Evolutionary conservation across 1,140 invertebrate species (phyloP).

Genomic region (Laupala kohalensis): DNA sequence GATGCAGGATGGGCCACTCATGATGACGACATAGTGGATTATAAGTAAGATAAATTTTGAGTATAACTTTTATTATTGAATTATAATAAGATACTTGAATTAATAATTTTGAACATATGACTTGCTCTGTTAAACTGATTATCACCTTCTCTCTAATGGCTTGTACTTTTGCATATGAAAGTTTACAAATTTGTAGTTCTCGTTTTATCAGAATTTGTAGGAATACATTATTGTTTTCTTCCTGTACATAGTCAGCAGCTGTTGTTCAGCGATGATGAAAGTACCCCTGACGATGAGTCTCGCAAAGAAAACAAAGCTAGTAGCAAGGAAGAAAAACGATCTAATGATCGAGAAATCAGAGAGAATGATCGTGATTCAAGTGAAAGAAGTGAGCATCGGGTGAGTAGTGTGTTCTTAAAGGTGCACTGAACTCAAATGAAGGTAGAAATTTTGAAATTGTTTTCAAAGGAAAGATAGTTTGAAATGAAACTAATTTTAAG

Average conservation of each 20-base stretch:
- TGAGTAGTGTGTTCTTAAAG: background rate
- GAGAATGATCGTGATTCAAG: background rate
- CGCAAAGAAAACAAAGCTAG: conserved; percentile 5
- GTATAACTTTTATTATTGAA: background rate
- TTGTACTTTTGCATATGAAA: no score
- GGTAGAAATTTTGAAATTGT: no score
- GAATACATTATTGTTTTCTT: conserved; percentile 9
- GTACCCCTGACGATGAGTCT: conserved; percentile 12
- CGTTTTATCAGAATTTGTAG: no score
- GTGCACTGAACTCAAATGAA: no score
- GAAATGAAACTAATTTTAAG: no score
- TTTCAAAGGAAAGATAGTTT: no score
- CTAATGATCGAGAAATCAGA: conserved; percentile 4
- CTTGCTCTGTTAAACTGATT: background rate
- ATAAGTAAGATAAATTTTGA: conserved; percentile 55
- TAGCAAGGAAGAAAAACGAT: conserved; percentile 9
- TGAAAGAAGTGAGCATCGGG: background rate
- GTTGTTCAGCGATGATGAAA: conserved; percentile 85
- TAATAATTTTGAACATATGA: background rate
- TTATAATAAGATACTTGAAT: background rate
- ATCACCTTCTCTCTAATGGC: background rate
- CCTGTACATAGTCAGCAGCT: conserved; percentile 66
- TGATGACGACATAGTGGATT: conserved; percentile 71
- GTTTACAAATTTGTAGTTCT: no score
- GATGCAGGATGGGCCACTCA: conserved; percentile 83